Base-by-base conservation (phyloP, 1,140 invertebrate species). In the Vanessa tameamea region DNA sequence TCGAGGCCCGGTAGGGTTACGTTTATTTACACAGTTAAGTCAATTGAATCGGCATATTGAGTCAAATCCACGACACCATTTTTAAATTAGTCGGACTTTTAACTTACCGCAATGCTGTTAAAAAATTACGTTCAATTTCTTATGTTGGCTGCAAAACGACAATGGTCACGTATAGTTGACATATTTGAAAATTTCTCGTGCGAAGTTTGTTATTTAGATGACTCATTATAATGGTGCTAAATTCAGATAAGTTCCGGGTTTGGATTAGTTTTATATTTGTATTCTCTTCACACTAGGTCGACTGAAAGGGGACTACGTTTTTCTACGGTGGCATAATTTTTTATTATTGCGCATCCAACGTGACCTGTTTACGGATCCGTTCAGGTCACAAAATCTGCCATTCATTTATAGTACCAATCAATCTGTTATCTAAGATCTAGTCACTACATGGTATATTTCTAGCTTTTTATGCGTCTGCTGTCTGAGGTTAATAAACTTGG, bases 381-480 rank as follows among this genome's bases (percentile, higher is more conserved):
- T 23, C 77, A 84, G 85, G 85, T 88, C 85, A 86, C 80, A 89
- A 81, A 82, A 85, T 85, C 74, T 85, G 80, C 82, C 82, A 86
- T 85, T 87, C 86, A 86, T 88, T 89, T 87, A 88, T 89, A 88
- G 85, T 85, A 87, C 87, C 85, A 92, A 92, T 92, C 90, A 91
- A 92, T 92, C 86, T 89, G 80, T 84, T 87, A 89, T 90, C 88
- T 89, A 73, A 72, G 81, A 90, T 90, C 88, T 89, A 87, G 87
- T 84, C 87, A 88, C 81, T 86, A 79, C 81, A 81, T 89, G 87
- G 79, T 87, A 79, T 78, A 89, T 87, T 89, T 90, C 82, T 90
- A 85, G 88, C 89, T 91, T 92, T 92, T 92, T 92, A 89, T 91
- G 82, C 87, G 90, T 92, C 90, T 92, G 88, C 86, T 82, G 81